These are phyloP conservation scores for Tenthredo notha DNA, from an alignment of 2,888 invertebrate species.

Conservation along the genomic window DNA sequence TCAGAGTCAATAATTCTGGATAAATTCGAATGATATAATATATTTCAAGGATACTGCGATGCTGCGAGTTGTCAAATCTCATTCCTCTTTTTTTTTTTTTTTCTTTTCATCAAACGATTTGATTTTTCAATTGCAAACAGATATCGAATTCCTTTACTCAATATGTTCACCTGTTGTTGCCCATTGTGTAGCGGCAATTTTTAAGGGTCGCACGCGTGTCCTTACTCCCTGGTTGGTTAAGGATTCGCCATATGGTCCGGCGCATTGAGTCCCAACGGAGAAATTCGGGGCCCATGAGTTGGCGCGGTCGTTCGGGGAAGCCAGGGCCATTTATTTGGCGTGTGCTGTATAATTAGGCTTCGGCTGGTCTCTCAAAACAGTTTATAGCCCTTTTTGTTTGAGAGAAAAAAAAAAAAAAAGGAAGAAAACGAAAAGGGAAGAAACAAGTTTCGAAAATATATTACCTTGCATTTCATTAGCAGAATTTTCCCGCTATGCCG, in stretches of 20 bases:
- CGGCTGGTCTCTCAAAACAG: conserved; percentile 58
- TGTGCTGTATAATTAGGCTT: conserved; percentile 75
- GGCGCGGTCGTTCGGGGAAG: conserved; percentile 68
- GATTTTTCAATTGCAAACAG: not conserved
- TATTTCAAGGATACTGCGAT: not conserved
- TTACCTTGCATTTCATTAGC: conserved; percentile 40
- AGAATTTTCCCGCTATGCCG: not conserved
- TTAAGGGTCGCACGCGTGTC: conserved; percentile 56
- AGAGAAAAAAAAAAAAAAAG: conserved; percentile 60
- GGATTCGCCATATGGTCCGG: conserved; percentile 76
- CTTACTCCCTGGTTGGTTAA: conserved; percentile 67
- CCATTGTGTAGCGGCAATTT: not conserved
- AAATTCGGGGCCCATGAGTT: conserved; percentile 57
- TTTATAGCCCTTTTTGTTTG: conserved; percentile 51
- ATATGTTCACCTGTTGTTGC: conserved; percentile 60
- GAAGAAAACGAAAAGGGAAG: conserved; percentile 65
- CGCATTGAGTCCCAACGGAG: conserved; percentile 51
- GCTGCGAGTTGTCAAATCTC: not conserved
- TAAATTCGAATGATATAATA: not conserved
- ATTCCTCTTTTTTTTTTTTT: not conserved
- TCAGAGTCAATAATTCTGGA: not conserved
- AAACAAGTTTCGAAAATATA: conserved; percentile 58
- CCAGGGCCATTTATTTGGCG: conserved; percentile 73
- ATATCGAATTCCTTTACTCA: conserved; percentile 13
- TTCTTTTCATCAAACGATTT: not conserved